A percentile compares a stretch with the other conserved stretches of the same genome.
Evolutionary conservation across 2,797 vertebrate genomes (phyloP).

Genomic region (Anabacerthia variegaticeps): DNA sequence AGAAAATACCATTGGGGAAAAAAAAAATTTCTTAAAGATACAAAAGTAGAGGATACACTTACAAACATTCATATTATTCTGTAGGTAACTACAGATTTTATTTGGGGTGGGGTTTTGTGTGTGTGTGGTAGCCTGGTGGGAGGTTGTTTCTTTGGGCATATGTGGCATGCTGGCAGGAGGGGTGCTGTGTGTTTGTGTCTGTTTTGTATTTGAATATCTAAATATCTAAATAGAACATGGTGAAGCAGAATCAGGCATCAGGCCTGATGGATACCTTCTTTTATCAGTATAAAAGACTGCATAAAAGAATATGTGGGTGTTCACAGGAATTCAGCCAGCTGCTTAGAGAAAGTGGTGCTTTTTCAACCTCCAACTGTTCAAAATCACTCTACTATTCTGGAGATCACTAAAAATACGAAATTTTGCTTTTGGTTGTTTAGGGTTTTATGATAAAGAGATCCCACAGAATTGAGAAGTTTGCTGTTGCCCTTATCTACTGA

Average conservation of each 20-base stretch:
- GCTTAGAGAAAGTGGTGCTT: not conserved
- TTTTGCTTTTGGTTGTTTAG: not conserved
- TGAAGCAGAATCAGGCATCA: not conserved
- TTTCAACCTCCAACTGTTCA: not conserved
- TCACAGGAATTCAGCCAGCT: not conserved
- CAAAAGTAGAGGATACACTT: not conserved
- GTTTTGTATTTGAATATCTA: not conserved
- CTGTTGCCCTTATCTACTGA: not conserved
- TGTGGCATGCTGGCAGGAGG: not conserved
- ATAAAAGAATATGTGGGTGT: rapidly evolving
- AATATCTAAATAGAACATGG: not conserved
- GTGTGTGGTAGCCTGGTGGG: not conserved
- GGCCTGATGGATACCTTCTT: not conserved
- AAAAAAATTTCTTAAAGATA: not conserved
- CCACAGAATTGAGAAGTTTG: not conserved
- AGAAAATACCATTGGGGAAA: not conserved
- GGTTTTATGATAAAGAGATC: not conserved
- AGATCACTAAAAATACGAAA: not conserved
- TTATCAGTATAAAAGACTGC: not conserved
- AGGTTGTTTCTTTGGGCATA: rapidly evolving
- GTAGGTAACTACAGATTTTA: not conserved
- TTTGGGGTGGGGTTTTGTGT: not conserved
- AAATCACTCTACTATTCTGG: not conserved
- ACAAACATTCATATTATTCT: not conserved
- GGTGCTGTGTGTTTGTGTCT: rapidly evolving